A percentile compares a stretch with the other conserved stretches of the same genome.
These are phyloP conservation scores for Anaspis maculata DNA, from an alignment of 2,888 invertebrate genomes.

Conservation along the genomic window DNA sequence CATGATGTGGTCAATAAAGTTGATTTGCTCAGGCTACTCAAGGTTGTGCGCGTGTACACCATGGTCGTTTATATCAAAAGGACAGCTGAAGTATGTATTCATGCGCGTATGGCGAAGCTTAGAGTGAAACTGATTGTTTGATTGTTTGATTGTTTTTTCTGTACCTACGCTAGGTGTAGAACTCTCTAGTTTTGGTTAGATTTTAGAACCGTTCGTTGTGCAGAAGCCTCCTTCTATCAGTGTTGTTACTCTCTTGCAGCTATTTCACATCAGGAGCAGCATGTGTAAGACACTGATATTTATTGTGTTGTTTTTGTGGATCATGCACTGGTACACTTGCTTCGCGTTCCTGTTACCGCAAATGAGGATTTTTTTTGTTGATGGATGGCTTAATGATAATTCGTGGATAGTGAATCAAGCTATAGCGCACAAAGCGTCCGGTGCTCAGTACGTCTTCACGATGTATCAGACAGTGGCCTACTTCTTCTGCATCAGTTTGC, in stretches of 20 bases:
- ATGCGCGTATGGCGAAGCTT: no score
- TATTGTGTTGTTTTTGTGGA: neutral
- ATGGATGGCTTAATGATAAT: slow-evolving; percentile 1
- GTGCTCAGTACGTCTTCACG: neutral
- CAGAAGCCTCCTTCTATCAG: no score
- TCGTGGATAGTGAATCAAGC: slow-evolving; percentile 3
- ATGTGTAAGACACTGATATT: neutral
- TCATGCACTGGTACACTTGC: slow-evolving; percentile 7
- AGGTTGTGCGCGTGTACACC: slow-evolving; percentile 4
- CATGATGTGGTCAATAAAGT: no score
- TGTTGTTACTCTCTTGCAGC: no score
- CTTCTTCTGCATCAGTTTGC: slow-evolving; percentile 7
- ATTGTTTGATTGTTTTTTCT: no score
- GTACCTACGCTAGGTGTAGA: no score
- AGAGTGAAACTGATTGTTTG: no score
- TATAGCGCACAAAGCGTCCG: slow-evolving; percentile 1
- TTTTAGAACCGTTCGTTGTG: no score
- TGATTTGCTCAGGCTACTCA: no score
- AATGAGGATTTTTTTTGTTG: slow-evolving; percentile 3
- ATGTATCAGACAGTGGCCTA: slow-evolving; percentile 3
- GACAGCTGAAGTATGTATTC: no score
- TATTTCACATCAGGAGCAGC: slow-evolving; percentile 1
- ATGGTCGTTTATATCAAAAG: slow-evolving; percentile 4
- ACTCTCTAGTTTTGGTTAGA: no score
- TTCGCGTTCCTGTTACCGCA: slow-evolving; percentile 6